phyloP scores from a whole-genome alignment of 2,888 invertebrate species.

The Ophion ventricosus region DNA sequence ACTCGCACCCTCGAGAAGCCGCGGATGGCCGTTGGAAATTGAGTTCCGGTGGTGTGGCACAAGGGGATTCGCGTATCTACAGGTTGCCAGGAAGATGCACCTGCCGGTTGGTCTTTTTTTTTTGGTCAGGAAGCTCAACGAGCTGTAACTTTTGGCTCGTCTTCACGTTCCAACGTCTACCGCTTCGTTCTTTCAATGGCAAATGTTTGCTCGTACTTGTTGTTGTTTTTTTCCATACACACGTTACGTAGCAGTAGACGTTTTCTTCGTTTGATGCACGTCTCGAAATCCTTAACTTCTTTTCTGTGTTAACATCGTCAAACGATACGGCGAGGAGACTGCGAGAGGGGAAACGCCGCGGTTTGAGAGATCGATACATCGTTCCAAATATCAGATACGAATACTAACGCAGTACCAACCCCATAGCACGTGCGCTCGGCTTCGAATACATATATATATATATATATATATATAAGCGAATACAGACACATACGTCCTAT shows the following conservation, averaged over 20 bases:
- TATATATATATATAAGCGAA: neutral
- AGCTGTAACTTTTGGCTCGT: constrained; percentile 6
- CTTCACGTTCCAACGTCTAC: neutral
- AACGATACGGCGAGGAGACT: neutral
- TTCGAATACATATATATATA: constrained; percentile 13
- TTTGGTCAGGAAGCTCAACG: neutral
- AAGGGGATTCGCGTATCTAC: constrained; percentile 34
- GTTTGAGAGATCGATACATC: constrained; percentile 62
- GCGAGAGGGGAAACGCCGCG: constrained; percentile 46
- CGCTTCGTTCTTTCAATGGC: neutral
- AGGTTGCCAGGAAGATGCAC: constrained; percentile 58
- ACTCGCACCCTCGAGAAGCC: constrained; percentile 20
- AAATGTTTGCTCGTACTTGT: neutral
- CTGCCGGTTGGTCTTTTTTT: constrained; percentile 37
- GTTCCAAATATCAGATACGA: constrained; percentile 63
- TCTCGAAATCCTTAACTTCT: neutral
- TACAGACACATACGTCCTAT: constrained; percentile 9
- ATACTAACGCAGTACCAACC: constrained; percentile 44
- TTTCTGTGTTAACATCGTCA: neutral
- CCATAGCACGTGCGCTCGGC: constrained; percentile 49
- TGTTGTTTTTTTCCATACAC: neutral
- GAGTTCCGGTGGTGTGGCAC: constrained; percentile 30
- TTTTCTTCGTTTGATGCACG: neutral
- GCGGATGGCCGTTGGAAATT: constrained; percentile 56
- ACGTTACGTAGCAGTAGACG: neutral